These are phyloP conservation scores for Semnornis frantzii DNA, from an alignment of 2,113 vertebrate genomes.

Conservation along the genomic window DNA sequence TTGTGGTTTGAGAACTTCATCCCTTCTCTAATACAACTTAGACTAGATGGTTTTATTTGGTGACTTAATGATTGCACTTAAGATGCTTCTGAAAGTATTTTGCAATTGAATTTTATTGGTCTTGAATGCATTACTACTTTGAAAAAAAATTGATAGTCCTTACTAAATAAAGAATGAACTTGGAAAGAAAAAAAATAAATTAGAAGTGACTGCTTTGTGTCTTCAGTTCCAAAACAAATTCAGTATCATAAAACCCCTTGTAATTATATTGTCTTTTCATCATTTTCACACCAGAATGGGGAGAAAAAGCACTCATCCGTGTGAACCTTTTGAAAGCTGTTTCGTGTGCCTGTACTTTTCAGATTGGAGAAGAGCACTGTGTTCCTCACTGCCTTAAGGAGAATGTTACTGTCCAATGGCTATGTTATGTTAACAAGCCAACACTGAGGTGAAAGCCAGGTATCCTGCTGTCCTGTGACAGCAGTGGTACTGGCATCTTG, in stretches of 20 bases:
- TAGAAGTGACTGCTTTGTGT: background rate
- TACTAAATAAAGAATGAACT: background rate
- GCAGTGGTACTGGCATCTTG: rapidly evolving
- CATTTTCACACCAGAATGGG: background rate
- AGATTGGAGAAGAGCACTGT: background rate
- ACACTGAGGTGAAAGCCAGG: background rate
- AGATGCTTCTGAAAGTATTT: constrained; percentile 28
- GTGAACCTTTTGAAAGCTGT: background rate
- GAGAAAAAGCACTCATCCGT: rapidly evolving
- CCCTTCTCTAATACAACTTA: background rate
- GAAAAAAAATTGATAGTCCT: constrained; percentile 1
- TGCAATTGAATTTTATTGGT: constrained; percentile 15
- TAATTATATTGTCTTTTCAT: background rate
- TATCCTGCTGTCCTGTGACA: background rate
- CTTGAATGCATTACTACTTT: background rate
- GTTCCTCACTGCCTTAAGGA: background rate
- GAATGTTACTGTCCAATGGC: rapidly evolving
- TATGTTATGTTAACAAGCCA: background rate
- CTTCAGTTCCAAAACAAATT: background rate
- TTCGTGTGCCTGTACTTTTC: background rate
- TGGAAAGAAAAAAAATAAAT: background rate
- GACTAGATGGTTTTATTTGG: constrained; percentile 3
- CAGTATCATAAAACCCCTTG: background rate
- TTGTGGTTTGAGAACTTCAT: background rate
- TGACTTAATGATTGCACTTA: background rate